Evolutionary conservation across 2,888 invertebrate genomes (phyloP).

Genomic region (Euzophera pinguis): DNA sequence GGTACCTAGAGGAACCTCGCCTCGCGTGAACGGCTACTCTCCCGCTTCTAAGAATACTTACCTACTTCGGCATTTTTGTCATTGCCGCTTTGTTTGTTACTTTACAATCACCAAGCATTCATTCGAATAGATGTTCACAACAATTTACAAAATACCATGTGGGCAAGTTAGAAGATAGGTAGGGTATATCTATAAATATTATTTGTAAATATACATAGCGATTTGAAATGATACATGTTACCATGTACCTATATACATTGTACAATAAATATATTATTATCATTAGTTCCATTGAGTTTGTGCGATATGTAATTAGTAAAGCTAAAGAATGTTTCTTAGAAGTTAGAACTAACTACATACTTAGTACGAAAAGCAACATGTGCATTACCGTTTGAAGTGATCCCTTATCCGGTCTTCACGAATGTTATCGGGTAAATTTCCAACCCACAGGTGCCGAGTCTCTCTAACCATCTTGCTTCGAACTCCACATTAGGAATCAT

Average conservation of each 20-base stretch:
- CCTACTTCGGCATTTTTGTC: conserved; percentile 6
- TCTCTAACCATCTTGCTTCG: conserved; percentile 99
- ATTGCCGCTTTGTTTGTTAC: not conserved
- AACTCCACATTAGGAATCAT: conserved; percentile 94
- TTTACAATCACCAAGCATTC: not conserved
- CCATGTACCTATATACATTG: too few relatives aligned
- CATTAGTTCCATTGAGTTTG: too few relatives aligned
- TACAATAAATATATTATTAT: too few relatives aligned
- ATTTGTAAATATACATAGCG: not conserved
- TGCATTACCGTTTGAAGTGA: conserved; percentile 95
- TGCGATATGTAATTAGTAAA: not conserved
- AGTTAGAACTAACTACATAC: not conserved
- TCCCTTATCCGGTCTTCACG: conserved; percentile 98
- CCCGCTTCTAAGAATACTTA: not conserved
- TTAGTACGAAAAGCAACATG: conserved; percentile 18
- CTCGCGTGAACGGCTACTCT: conserved; percentile 12
- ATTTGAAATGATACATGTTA: too few relatives aligned
- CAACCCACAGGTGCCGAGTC: conserved; percentile 99
- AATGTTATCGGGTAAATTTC: conserved; percentile 99
- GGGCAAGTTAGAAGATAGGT: not conserved
- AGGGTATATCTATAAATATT: too few relatives aligned
- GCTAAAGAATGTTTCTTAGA: not conserved
- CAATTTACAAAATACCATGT: not conserved
- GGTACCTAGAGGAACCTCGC: conserved; percentile 1
- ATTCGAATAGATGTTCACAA: not conserved